phyloP scores from a whole-genome alignment of 2,888 invertebrate genomes.

The Apamea sordens region DNA sequence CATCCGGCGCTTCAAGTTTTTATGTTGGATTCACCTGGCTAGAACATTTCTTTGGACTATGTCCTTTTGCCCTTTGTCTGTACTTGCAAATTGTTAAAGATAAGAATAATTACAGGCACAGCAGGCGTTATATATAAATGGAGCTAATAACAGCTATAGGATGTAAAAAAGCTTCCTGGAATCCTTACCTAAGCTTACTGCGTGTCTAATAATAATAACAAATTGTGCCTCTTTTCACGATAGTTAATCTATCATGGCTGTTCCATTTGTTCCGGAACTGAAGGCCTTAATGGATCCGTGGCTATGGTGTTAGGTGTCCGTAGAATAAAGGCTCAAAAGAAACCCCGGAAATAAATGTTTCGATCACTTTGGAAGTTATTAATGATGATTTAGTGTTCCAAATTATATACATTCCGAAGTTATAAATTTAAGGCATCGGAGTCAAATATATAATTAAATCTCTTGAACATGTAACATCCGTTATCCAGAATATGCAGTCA shows the following conservation, averaged over 20 bases:
- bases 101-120: neutral
- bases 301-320: neutral
- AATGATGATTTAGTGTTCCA: neutral
- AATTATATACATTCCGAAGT: neutral
- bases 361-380: neutral
- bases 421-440: neutral
- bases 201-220: slow-evolving; percentile 28
- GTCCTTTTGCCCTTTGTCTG: neutral
- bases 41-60: neutral
- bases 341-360: neutral
- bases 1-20: no score
- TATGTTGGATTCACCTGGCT: neutral
- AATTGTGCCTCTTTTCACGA: slow-evolving; percentile 29
- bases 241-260: slow-evolving; percentile 16
- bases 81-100: neutral
- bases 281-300: slow-evolving; percentile 18
- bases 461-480: neutral
- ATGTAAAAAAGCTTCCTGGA: neutral
- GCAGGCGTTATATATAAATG: no score
- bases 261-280: slow-evolving; percentile 36
- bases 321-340: neutral
- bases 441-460: neutral
- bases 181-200: neutral
- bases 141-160: neutral
- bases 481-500: no score